Conservation (phyloP, 2,797 vertebrate species). For the Clarias fuscus region DNA sequence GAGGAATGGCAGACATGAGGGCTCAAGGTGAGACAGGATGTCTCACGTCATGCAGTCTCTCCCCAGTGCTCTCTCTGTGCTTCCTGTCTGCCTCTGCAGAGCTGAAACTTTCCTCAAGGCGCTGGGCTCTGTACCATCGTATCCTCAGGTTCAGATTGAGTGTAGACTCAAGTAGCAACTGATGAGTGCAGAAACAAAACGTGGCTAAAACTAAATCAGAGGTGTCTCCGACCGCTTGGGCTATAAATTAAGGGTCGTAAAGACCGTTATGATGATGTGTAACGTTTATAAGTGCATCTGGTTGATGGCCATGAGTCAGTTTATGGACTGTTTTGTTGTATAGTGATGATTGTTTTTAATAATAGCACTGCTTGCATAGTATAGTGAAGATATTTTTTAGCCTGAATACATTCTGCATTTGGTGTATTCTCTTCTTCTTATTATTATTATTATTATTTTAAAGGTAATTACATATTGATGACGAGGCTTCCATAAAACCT, state of each 20-base stretch:
- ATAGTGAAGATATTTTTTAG: neutral
- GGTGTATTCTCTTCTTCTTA: neutral
- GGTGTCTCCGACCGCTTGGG: neutral
- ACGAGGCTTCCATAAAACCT: neutral
- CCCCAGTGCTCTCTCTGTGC: neutral
- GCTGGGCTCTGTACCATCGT: neutral
- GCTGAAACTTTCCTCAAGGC: neutral
- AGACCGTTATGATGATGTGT: neutral
- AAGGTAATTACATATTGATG: neutral
- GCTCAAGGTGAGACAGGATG: constrained; percentile 82
- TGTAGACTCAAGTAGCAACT: neutral
- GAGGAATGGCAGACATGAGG: constrained; percentile 89
- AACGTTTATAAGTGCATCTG: too few relatives aligned
- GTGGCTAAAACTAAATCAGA: neutral
- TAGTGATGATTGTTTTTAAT: neutral
- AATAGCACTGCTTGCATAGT: neutral
- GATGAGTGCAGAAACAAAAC: neutral
- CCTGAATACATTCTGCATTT: neutral
- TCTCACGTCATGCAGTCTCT: neutral
- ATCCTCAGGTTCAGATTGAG: neutral
- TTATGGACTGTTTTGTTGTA: neutral
- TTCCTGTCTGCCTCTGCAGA: constrained; percentile 15
- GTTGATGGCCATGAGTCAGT: neutral
- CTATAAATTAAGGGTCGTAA: neutral
- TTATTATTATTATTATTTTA: neutral